These are phyloP conservation scores for Ranitomeya variabilis DNA, from an alignment of 2,113 vertebrate genomes.

Conservation along the genomic window DNA sequence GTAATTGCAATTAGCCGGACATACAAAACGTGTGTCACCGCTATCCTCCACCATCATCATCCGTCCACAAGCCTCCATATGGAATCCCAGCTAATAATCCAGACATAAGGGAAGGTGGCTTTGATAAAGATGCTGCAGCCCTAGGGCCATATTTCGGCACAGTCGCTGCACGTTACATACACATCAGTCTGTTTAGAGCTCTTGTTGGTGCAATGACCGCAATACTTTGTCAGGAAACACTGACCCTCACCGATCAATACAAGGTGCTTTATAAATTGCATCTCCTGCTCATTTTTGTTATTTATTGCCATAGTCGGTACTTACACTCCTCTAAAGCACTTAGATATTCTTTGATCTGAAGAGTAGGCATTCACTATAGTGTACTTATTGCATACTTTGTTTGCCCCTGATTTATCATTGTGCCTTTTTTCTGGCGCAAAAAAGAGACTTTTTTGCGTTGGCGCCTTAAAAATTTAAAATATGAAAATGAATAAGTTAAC, in stretches of 20 bases:
- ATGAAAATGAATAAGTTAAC: too few species aligned
- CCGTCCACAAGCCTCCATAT: neutral
- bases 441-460: too few species aligned
- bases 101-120: neutral
- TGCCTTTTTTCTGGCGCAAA: neutral
- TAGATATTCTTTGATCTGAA: neutral
- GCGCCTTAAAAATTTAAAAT: too few species aligned
- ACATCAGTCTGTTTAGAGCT: neutral
- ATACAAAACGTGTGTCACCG: too few species aligned
- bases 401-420: neutral
- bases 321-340: neutral
- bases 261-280: slow-evolving; percentile 14
- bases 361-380: neutral
- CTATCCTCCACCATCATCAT: neutral
- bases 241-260: slow-evolving; percentile 18
- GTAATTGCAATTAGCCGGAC: too few species aligned
- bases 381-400: neutral
- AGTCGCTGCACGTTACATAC: neutral
- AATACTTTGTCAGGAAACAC: neutral
- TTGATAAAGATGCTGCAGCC: neutral
- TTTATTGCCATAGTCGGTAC: neutral
- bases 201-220: neutral
- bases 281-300: slow-evolving; percentile 18
- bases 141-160: too few species aligned
- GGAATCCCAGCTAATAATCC: neutral